Base-by-base conservation (phyloP, 1,140 invertebrate genomes). In the Nephotettix cincticeps region DNA sequence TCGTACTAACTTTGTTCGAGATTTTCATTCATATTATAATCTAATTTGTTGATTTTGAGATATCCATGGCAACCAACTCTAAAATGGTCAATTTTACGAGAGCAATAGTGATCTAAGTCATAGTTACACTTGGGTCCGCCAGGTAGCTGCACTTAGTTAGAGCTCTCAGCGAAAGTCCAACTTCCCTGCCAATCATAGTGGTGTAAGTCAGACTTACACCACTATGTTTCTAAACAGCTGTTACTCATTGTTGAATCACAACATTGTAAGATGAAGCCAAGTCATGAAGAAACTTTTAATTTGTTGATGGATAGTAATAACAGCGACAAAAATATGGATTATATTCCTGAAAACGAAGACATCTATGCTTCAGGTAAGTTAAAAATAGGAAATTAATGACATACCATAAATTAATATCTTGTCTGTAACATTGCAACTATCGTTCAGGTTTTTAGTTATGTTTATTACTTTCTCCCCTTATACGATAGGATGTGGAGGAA, bases 191-290 rank as follows among this genome's bases (percentile, higher is more conserved):
- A 69, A 32, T 51, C 69, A 70, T 32, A 70, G 69, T 70, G 69
- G 23, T 17, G 69, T 65, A 70, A 70, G 69, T 70, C 30, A 27
- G 56, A 70, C 69, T 66, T 70, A 30, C 69, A 64, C 56, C 69
- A 64, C 9, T 70, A 1, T 70, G 47, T 19, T 51, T 51, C 17
- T 51, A n/a, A 11, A 43, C 17, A 23, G 21, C 21, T 23, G 3
- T 51, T 51, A n/a, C 47, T 51, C 3, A 19, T n/a, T n/a, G 3
- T 6, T 9, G 47, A 51, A 3, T 51, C 3, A n/a, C 47, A 9
- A n/a, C 47, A 23, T 51, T 19, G 21, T n/a, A 51, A 51, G 4
- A 51, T 51, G 47, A n/a, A 51, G 6, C 4, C 3, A 3, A 23
- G 3, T 51, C 3, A n/a, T 51, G n/a, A 9, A 9, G 47, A 51